Percentiles rank a stretch among this genome's conserved stretches.
Evolutionary conservation across 2,113 vertebrate genomes (phyloP).

Genomic region (Pyrgilauda ruficollis): DNA sequence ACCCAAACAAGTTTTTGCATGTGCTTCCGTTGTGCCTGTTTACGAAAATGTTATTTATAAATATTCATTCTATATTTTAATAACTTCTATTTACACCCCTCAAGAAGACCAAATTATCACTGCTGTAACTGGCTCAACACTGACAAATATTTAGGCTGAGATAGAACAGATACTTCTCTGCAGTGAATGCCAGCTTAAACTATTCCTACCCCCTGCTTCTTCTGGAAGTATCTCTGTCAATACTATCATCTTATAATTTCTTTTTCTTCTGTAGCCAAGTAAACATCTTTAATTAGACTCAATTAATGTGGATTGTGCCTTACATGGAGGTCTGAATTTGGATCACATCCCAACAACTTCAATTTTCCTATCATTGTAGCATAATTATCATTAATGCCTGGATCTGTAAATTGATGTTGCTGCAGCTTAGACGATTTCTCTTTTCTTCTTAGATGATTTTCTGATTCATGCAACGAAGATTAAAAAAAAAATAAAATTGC

Average conservation of each 20-base stretch:
- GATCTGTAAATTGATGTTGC: not conserved
- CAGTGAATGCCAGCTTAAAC: not conserved
- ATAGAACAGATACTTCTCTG: not conserved
- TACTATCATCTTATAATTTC: not conserved
- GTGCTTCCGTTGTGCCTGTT: not conserved
- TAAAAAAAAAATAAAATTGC: not conserved
- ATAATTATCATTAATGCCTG: not conserved
- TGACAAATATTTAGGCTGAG: not conserved
- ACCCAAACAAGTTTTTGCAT: constrained; percentile 26
- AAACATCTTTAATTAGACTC: constrained; percentile 5
- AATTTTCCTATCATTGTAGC: not conserved
- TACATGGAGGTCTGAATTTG: not conserved
- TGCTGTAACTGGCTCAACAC: not conserved
- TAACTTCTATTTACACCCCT: not conserved
- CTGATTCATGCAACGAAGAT: not conserved
- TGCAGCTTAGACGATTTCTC: not conserved
- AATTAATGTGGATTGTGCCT: not conserved
- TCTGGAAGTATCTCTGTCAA: not conserved
- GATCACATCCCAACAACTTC: not conserved
- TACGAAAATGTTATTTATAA: constrained; percentile 19
- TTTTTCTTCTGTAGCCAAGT: constrained; percentile 34
- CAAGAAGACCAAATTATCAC: not conserved
- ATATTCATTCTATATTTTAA: constrained; percentile 14
- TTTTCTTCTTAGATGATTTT: too few species aligned
- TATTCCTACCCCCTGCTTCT: not conserved